Percentiles rank a stretch among this genome's conserved stretches.
Conservation (phyloP, 2,113 vertebrate genomes). For the Dromaius novaehollandiae region DNA sequence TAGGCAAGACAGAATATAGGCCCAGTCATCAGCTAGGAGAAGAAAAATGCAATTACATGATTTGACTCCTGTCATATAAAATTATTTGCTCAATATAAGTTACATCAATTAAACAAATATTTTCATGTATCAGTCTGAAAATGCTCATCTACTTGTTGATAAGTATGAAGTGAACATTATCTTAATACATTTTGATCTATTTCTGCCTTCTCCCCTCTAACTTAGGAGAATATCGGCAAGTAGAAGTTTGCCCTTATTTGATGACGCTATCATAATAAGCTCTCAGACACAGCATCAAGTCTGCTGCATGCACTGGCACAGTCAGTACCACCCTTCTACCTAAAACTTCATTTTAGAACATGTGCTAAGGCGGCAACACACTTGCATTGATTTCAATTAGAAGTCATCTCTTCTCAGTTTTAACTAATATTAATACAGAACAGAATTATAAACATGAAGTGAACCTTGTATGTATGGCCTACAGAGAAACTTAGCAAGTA, state of each 20-base stretch:
- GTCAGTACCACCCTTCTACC: not conserved
- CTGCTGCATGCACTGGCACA: accelerated
- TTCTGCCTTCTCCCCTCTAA: not conserved
- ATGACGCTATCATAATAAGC: not conserved
- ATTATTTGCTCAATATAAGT: not conserved
- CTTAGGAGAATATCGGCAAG: not conserved
- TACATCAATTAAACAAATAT: not conserved
- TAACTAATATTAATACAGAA: not conserved
- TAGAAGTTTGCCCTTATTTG: not conserved
- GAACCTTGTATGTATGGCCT: not conserved
- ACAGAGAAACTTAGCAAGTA: not conserved
- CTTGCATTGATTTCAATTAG: not conserved
- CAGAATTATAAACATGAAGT: not conserved
- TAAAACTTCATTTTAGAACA: not conserved
- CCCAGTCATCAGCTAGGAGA: not conserved
- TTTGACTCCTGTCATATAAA: not conserved
- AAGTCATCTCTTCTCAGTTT: not conserved
- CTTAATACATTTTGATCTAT: not conserved
- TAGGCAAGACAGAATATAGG: not conserved
- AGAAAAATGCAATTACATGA: not conserved
- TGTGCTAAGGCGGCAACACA: not conserved
- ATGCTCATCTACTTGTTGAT: not conserved
- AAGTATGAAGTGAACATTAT: not conserved
- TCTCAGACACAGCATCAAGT: not conserved
- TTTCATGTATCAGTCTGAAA: not conserved